Evolutionary conservation across 2,797 vertebrate genomes (phyloP).

Genomic region (Thunnus albacares): DNA sequence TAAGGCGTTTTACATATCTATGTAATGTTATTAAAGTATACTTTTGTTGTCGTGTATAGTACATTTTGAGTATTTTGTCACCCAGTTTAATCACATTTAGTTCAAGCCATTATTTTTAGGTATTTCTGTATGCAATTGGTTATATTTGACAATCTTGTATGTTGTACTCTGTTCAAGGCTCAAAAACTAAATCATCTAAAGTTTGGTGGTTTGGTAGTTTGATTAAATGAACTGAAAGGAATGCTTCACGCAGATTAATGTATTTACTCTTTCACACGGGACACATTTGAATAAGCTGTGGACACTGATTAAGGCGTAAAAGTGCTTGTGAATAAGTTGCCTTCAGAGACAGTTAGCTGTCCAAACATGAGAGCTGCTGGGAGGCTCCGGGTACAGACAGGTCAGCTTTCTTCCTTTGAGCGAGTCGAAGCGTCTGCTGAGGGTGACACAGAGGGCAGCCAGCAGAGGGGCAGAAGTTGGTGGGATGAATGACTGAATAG

Average conservation of each 20-base stretch:
- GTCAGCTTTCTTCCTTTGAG: constrained; percentile 61
- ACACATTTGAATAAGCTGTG: not conserved
- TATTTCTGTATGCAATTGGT: constrained; percentile 74
- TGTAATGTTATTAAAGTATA: constrained; percentile 80
- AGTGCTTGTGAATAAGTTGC: constrained; percentile 12
- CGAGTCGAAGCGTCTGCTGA: constrained; percentile 51
- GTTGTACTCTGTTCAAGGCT: constrained; percentile 67
- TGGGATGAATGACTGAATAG: constrained; percentile 63
- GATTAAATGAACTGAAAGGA: constrained; percentile 74
- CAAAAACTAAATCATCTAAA: constrained; percentile 55
- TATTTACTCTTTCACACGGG: not conserved
- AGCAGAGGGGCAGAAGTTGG: constrained; percentile 60
- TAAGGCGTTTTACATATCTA: constrained; percentile 79
- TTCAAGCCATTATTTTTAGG: constrained; percentile 67
- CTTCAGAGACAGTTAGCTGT: not conserved
- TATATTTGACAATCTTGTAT: constrained; percentile 82
- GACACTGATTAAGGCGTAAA: not conserved
- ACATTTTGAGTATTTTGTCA: constrained; percentile 70
- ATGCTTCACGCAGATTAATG: constrained; percentile 1
- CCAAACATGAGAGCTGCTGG: constrained; percentile 16
- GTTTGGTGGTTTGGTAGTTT: constrained; percentile 72
- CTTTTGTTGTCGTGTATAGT: constrained; percentile 71
- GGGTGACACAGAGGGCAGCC: constrained; percentile 79
- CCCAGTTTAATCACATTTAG: constrained; percentile 74
- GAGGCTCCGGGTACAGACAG: constrained; percentile 16